A percentile compares a stretch with the other conserved stretches of the same genome.
Conservation (phyloP, 2,888 invertebrate species). For the Dryococelus australis region DNA sequence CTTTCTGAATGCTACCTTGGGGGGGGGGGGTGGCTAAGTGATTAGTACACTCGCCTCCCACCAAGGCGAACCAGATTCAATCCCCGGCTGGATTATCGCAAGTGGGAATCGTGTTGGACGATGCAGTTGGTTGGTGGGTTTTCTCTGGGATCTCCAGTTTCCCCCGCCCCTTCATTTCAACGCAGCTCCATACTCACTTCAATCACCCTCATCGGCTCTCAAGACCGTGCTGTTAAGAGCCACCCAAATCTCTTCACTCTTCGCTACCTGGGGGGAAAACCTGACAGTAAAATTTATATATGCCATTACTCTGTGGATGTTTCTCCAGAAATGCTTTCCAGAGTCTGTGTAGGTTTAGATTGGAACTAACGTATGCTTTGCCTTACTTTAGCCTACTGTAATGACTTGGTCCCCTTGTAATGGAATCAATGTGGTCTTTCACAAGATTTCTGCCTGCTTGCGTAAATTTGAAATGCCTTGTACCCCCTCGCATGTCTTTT, state of each 20-base stretch:
- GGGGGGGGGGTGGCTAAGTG: too few relatives aligned
- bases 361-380: background rate
- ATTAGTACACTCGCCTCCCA: too few relatives aligned
- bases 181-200: too few relatives aligned
- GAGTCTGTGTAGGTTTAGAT: background rate
- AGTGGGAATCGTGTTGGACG: too few relatives aligned
- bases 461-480: background rate
- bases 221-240: too few relatives aligned
- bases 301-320: background rate
- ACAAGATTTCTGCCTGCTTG: background rate
- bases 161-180: too few relatives aligned
- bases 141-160: too few relatives aligned
- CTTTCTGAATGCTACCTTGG: background rate
- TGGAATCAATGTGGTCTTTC: background rate
- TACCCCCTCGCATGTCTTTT: slow-evolving; percentile 4
- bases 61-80: too few relatives aligned
- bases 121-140: too few relatives aligned
- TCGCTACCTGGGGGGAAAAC: background rate
- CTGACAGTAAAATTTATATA: background rate
- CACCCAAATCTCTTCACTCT: too few relatives aligned
- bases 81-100: too few relatives aligned
- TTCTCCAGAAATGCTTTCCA: background rate
- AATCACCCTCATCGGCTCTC: too few relatives aligned
- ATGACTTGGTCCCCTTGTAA: slow-evolving; percentile 4
- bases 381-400: background rate